A percentile compares a stretch with the other conserved stretches of the same genome.
phyloP scores from a whole-genome alignment of 1,140 invertebrate species.

The Tetramorium parvispinum region DNA sequence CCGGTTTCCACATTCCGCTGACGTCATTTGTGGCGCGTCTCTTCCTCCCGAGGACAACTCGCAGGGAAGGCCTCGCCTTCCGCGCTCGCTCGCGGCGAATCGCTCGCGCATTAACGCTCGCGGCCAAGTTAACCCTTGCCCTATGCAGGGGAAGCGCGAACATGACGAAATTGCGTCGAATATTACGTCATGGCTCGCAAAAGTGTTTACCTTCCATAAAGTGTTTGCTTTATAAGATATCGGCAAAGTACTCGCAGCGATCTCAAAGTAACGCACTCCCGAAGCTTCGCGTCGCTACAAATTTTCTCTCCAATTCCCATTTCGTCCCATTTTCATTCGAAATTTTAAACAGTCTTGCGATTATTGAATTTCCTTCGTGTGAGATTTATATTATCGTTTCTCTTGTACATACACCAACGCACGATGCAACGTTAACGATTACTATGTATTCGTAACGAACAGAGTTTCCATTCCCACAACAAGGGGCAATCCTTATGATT shows the following conservation, averaged over 20 bases:
- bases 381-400: background rate
- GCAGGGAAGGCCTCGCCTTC: slow-evolving; percentile 64
- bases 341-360: background rate
- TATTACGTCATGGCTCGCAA: slow-evolving; percentile 23
- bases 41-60: slow-evolving; percentile 39
- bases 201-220: slow-evolving; percentile 35
- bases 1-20: slow-evolving; percentile 72
- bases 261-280: background rate
- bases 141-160: background rate
- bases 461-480: background rate
- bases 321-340: background rate
- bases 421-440: background rate
- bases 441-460: background rate
- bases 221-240: slow-evolving; percentile 2
- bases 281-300: background rate
- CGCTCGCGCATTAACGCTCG: slow-evolving; percentile 37
- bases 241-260: background rate
- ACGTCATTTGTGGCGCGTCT: slow-evolving; percentile 66
- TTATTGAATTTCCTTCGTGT: background rate
- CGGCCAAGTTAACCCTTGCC: slow-evolving; percentile 28
- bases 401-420: background rate
- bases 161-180: slow-evolving; percentile 28
- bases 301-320: background rate
- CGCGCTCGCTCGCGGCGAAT: slow-evolving; percentile 67
- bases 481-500: background rate